Conservation (phyloP, 2,888 invertebrate genomes). For the Euplexia lucipara region DNA sequence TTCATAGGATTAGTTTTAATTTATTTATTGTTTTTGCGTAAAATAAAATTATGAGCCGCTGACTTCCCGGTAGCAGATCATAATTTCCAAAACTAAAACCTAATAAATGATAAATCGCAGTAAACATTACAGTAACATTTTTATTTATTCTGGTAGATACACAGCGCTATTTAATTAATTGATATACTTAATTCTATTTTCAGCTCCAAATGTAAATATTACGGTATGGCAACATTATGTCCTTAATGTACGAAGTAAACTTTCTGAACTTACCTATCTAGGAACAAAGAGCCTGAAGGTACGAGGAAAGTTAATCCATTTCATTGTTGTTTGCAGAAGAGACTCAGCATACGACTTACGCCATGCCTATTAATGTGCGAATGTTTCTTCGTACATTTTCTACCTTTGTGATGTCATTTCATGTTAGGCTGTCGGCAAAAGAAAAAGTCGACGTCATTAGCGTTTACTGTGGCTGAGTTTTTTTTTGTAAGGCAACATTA, state of each 20-base stretch:
- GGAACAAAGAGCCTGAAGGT: conserved; percentile 20
- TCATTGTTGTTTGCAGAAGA: conserved; percentile 61
- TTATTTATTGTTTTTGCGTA: too few relatives aligned
- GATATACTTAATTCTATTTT: too few relatives aligned
- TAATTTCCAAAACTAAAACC: too few relatives aligned
- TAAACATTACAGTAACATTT: too few relatives aligned
- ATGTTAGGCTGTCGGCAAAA: conserved; percentile 10
- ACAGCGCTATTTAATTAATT: too few relatives aligned
- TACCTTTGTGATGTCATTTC: conserved; percentile 44
- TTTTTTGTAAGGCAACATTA: conserved; percentile 19
- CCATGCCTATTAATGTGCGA: conserved; percentile 43
- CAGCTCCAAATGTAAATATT: too few relatives aligned
- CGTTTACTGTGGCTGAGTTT: conserved; percentile 27
- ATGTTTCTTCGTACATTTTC: conserved; percentile 42
- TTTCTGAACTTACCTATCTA: conserved; percentile 15
- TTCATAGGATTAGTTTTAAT: too few relatives aligned
- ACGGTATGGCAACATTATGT: neutral
- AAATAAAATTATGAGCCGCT: too few relatives aligned
- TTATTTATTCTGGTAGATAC: too few relatives aligned
- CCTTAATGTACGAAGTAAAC: neutral
- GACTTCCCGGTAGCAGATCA: too few relatives aligned
- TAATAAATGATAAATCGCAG: too few relatives aligned
- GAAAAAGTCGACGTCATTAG: conserved; percentile 49
- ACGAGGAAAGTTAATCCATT: conserved; percentile 54
- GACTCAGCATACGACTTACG: conserved; percentile 44